Evolutionary conservation across 1,140 invertebrate species (phyloP), one percentile per base, ranked within the genome.

Genomic region (Dendrolimus punctatus): DNA sequence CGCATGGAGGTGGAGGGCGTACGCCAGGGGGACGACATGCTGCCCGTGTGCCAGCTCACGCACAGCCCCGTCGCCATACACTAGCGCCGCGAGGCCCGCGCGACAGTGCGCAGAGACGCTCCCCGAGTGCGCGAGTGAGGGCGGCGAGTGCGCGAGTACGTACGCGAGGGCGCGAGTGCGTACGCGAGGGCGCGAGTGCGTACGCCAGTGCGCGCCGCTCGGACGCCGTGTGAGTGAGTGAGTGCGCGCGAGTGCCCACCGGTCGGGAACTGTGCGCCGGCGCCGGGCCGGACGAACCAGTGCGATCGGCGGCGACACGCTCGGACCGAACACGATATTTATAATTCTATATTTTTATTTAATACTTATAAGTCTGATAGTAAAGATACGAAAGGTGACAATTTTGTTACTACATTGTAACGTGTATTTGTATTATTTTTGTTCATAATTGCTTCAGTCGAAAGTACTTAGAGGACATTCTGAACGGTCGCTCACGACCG

Each of bases 271-370:
- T 46, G 45, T 46, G 46, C n/a, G 46, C 8, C 46, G 46, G 45
- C n/a, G 45, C n/a, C 45, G 45, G 6, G 10, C 45, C 45, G 45
- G 8, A 6, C n/a, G n/a, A 23, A 23, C n/a, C 46, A 38, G 23
- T 8, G 6, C 2, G 7, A 36, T 37, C 6, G 39, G 52, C 44
- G 5, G 45, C 52, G 9, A 8, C 39, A 57, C 62, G 50, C 62
- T 53, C 57, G 73, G 68, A 76, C 72, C 71, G 71, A 73, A 73
- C 58, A 62, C 71, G 46, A 74, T 85, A 81, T 85, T 83, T 83
- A 83, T 85, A 76, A 81, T 74, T 79, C 70, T 77, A 76, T 80
- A 83, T 80, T 82, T 81, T 85, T 80, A 83, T 85, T 83, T 82
- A 81, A 81, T 69, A 75, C 81, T 23, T 70, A 80, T 83, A 85